A percentile compares a stretch with the other conserved stretches of the same genome.
phyloP scores from a whole-genome alignment of 2,113 vertebrate genomes.

The Myrmecophaga tridactyla region DNA sequence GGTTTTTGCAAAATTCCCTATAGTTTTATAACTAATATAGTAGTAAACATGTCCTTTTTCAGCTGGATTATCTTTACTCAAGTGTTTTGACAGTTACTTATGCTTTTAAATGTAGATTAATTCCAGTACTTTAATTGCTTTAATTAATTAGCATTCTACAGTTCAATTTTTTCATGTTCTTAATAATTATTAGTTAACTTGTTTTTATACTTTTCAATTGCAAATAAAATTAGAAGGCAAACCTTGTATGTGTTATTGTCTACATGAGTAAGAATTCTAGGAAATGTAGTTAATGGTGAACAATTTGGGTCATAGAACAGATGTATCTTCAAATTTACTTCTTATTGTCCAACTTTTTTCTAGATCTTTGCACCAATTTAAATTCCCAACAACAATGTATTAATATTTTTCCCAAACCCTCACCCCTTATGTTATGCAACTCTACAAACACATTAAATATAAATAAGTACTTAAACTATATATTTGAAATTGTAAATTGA shows the following conservation, averaged over 20 bases:
- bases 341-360: not conserved
- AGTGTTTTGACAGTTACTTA: not conserved
- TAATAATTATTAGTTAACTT: not conserved
- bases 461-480: not conserved
- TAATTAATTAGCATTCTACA: not conserved
- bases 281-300: not conserved
- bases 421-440: not conserved
- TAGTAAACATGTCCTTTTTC: not conserved
- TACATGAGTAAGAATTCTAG: not conserved
- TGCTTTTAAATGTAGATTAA: not conserved
- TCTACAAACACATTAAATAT: not conserved
- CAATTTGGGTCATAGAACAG: not conserved
- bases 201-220: not conserved
- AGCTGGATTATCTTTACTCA: not conserved
- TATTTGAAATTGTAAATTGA: not conserved
- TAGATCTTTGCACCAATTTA: not conserved
- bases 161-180: not conserved
- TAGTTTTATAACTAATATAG: not conserved
- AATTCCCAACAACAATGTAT: not conserved
- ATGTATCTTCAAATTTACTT: not conserved
- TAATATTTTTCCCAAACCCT: not conserved
- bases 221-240: not conserved
- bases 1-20: not conserved
- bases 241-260: not conserved
- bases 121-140: not conserved